Base-by-base conservation (phyloP, 1,140 invertebrate genomes). In the Eueides isabella region DNA sequence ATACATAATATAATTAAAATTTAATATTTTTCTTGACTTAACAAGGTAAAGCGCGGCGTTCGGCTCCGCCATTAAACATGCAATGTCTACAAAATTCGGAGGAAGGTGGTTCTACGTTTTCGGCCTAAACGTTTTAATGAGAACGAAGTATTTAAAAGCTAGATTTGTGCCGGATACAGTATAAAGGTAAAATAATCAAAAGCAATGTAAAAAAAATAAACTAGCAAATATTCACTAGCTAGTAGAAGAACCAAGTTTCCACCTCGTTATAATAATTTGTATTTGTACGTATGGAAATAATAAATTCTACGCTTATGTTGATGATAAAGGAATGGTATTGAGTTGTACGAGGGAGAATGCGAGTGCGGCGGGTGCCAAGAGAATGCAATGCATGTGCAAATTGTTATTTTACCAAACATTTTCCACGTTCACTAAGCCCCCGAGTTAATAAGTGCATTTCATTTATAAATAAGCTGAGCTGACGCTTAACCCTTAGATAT, bases 321-420 rank as follows among this genome's bases (percentile, higher is more conserved):
- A 55, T 78, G 72, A 64, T 75, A 70, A 48, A 66, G 73, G 72
- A 72, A 74, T 72, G 64, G 72, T 76, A 81, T 79, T 78, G 79
- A 79, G 75, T 71, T 65, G 63, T 75, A 71, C 61, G 44, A 71
- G 66, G 61, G 55, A 71, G 69, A 33, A 73, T 68, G 63, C 72
- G 38, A 71, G 55, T 41, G 65, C 38, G 30, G 55, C 71, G 73
- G 64, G 76, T 79, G 80, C 77, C 76, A 82, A 82, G 78, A 79
- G 80, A 85, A 85, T 80, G 69, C 79, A 80, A 62, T 76, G 79
- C 80, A 84, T 82, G 79, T 80, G 74, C 76, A 83, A 82, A 81
- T 80, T 83, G 81, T 82, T 82, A 82, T 82, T 85, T 80, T 67
- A 78, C 79, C 72, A 78, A 84, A 84, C 82, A 83, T 82, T 78